phyloP scores from a whole-genome alignment of 2,113 vertebrate species.

The Pedionomus torquatus region DNA sequence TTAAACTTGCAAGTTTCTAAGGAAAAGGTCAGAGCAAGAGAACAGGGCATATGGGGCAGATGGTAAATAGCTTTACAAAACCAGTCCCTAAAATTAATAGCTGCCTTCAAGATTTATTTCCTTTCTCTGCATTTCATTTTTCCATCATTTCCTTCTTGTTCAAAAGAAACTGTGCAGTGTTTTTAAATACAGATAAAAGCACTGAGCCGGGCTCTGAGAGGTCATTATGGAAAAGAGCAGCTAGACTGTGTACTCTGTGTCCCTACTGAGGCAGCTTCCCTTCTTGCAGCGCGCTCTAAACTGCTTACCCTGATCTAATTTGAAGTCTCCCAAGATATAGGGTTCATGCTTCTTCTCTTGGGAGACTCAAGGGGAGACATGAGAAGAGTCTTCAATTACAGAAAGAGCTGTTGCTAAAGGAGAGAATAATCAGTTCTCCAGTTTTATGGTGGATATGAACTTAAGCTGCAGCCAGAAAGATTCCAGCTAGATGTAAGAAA shows the following conservation, averaged over 20 bases:
- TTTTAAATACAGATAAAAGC: conserved; percentile 43
- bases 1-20: conserved; percentile 10
- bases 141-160: conserved; percentile 22
- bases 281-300: not conserved
- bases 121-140: conserved; percentile 46
- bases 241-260: not conserved
- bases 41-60: not conserved
- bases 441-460: conserved; percentile 21
- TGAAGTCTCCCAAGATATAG: conserved; percentile 7
- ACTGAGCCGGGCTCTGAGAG: not conserved
- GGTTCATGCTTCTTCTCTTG: not conserved
- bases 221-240: conserved; percentile 21
- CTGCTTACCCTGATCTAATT: conserved; percentile 28
- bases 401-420: not conserved
- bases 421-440: conserved; percentile 23
- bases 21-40: not conserved
- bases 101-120: conserved; percentile 5
- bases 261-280: conserved; percentile 1
- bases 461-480: not conserved
- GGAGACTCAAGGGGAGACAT: conserved; percentile 1
- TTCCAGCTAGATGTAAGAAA: not conserved
- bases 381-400: conserved; percentile 32
- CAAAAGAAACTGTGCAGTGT: conserved; percentile 1
- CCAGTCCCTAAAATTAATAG: conserved; percentile 38
- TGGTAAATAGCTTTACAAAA: conserved; percentile 50